Evolutionary conservation across 2,113 vertebrate species (phyloP), one percentile per base, ranked within the genome.

Genomic region (Carassius auratus): DNA sequence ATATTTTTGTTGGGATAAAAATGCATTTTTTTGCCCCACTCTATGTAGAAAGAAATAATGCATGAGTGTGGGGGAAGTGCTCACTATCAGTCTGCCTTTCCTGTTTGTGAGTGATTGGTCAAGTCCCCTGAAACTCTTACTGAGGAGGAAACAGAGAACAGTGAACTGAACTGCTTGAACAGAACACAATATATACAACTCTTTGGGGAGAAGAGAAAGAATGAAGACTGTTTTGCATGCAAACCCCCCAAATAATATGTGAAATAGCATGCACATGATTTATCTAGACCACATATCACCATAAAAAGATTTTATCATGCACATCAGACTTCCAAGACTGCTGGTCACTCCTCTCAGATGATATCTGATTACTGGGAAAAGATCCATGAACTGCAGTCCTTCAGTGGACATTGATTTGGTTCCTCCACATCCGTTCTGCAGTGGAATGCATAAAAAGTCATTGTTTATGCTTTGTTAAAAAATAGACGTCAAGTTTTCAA

Each of bases 71-170:
- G 85, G 71, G 85, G 77, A 74, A 79, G 68, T 57, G 86, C 13
- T 80, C 62, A 50, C 52, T 68, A 81, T 80, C 50, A 81, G 48
- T 68, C 73, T 71, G 61, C 33, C 48, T 84, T 89, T 76, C 78
- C 79, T 83, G 73, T 85, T 42, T 73, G 74, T 57, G 68, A 76
- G 45, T 74, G 68, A 83, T 82, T 75, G 45, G 77, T 87, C 42
- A 45, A 57, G 14, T 15, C 23, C 55, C 59, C 50, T 83, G 21
- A 52, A 68, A 75, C 59, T 77, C 62, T 62, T 52, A 81, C 30
- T n/a, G 10, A 36, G 76, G 57, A 48, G 57, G 61, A 26, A 62
- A 61, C 15, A 79, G 57, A 83, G 55, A 52, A 76, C 45, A 42
- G 8, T 73, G 33, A 74, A 76, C 30, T 45, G 71, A 8, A 26